These are phyloP conservation scores for Eilema caniola DNA, from an alignment of 2,888 invertebrate species.

Conservation along the genomic window DNA sequence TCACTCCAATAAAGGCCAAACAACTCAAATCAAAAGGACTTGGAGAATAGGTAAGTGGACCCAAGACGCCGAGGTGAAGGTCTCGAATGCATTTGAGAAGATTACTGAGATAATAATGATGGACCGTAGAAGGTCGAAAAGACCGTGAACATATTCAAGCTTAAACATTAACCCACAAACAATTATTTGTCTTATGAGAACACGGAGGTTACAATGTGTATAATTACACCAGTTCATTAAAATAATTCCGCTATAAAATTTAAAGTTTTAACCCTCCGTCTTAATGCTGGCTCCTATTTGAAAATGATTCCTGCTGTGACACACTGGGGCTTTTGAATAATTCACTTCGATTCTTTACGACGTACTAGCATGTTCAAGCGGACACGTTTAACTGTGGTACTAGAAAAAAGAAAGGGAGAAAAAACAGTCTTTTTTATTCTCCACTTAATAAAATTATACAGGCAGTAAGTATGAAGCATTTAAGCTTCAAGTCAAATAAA, in stretches of 20 bases:
- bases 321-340: conserved; percentile 13
- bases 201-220: conserved; percentile 46
- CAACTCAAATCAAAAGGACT: too few relatives aligned
- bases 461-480: too few relatives aligned
- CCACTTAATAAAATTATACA: too few relatives aligned
- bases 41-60: too few relatives aligned
- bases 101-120: too few relatives aligned
- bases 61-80: too few relatives aligned
- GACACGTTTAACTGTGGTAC: too few relatives aligned
- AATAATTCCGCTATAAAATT: conserved; percentile 64
- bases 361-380: background rate
- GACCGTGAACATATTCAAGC: conserved; percentile 17
- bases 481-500: too few relatives aligned
- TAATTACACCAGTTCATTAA: conserved; percentile 64
- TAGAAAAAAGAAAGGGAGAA: too few relatives aligned
- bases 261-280: conserved; percentile 56
- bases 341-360: background rate
- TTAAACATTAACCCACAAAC: conserved; percentile 18
- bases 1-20: too few relatives aligned
- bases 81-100: too few relatives aligned
- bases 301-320: conserved; percentile 27
- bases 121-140: conserved; percentile 3
- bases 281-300: conserved; percentile 55
- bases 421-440: too few relatives aligned
- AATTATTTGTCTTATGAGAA: conserved; percentile 30